Evolutionary conservation across 2,113 vertebrate species (phyloP).

Genomic region (Oryzias celebensis): DNA sequence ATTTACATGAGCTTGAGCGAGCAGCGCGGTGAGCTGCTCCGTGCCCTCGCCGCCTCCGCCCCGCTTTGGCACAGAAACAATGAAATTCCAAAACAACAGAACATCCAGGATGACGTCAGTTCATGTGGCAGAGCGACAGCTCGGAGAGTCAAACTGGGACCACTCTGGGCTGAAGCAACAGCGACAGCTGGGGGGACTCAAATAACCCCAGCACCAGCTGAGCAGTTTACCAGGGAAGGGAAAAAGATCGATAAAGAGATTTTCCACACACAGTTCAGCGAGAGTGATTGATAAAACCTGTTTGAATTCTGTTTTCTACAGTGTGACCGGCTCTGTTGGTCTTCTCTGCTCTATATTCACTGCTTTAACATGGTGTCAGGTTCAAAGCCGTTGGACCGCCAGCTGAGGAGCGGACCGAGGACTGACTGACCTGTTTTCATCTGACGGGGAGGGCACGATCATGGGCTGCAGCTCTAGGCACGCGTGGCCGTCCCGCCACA

Average conservation of each 20-base stretch:
- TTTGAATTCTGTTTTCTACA: too few relatives aligned
- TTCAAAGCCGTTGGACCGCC: constrained; percentile 17
- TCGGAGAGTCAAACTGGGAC: background rate
- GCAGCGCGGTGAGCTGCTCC: too few relatives aligned
- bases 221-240: background rate
- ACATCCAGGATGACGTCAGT: constrained; percentile 41
- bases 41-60: constrained; percentile 10
- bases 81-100: constrained; percentile 51
- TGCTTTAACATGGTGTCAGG: constrained; percentile 17
- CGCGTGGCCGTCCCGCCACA: constrained; percentile 78
- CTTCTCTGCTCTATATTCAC: background rate
- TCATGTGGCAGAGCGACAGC: constrained; percentile 30
- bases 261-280: constrained; percentile 1
- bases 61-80: constrained; percentile 48
- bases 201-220: background rate
- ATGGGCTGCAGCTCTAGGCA: constrained; percentile 80
- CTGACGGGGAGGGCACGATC: constrained; percentile 39
- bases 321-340: too few relatives aligned
- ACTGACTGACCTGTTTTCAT: constrained; percentile 82
- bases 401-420: background rate
- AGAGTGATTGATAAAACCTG: background rate
- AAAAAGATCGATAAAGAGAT: background rate
- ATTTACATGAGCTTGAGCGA: too few relatives aligned
- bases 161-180: background rate
- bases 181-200: background rate